Evolutionary conservation across 2,113 vertebrate species (phyloP).

Genomic region (Phocoena phocoena): DNA sequence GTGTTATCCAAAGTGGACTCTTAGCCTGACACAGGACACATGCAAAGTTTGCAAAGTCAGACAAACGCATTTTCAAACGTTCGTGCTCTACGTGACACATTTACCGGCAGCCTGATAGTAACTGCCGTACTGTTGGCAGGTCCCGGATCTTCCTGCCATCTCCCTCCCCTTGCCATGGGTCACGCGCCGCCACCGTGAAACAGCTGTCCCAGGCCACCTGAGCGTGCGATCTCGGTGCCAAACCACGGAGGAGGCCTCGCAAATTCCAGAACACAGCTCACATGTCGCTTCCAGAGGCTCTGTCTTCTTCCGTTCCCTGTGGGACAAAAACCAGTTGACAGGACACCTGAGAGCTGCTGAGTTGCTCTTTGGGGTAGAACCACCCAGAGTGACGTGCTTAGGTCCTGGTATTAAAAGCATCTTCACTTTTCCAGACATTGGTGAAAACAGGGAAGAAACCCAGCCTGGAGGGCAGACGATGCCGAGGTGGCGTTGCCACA

Average conservation of each 20-base stretch:
- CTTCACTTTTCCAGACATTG: not conserved
- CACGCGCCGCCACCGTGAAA: not conserved
- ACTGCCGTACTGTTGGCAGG: fast-evolving
- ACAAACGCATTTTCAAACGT: fast-evolving
- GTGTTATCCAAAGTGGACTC: not conserved
- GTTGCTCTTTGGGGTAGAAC: not conserved
- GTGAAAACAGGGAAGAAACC: not conserved
- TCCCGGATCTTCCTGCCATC: not conserved
- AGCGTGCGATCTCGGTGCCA: fast-evolving
- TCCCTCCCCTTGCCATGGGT: not conserved
- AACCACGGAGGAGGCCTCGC: not conserved
- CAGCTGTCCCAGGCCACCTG: not conserved
- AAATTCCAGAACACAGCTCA: not conserved
- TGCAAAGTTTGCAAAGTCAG: too few species aligned
- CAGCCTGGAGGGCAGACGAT: not conserved
- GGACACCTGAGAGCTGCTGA: not conserved
- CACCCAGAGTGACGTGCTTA: not conserved
- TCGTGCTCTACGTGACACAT: fast-evolving
- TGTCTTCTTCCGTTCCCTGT: not conserved
- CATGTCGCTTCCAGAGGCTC: not conserved
- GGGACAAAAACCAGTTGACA: not conserved
- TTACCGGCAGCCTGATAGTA: fast-evolving
- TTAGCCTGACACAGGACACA: fast-evolving
- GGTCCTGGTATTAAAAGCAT: not conserved
- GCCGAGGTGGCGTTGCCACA: not conserved